Base-by-base conservation (phyloP, 2,888 invertebrate genomes). In the Erannis defoliaria region DNA sequence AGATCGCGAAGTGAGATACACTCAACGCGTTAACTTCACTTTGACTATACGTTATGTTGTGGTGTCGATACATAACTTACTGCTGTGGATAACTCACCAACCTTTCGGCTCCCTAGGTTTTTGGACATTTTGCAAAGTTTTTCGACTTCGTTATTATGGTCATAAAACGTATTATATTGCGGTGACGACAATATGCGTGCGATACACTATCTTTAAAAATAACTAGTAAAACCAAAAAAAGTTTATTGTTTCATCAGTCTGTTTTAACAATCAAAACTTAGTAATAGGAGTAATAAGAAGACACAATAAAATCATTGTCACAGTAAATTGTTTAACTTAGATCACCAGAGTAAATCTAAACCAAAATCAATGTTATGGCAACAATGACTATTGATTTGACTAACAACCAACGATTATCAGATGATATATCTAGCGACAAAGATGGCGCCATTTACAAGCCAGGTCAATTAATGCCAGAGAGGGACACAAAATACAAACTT, bases 391-490 rank as follows among this genome's bases (percentile, higher is more conserved):
- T 85, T 86, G 86, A 89, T 88, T 87, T 83, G 79, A 81, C 78
- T 77, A 84, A 85, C 83, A 82, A 82, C 81, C 64, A 80, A 72
- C 64, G 72, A 81, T 81, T 83, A 88, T 86, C 83, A 84, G 84
- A 85, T 81, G 86, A 89, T 87, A 80, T 85, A 87, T 86, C 85
- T 80, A 84, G 81, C 83, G 86, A 89, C 90, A 89, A 82, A 84
- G 80, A 84, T 82, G 88, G 89, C 89, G 89, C 89, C 88, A 82
- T 89, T 88, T 82, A 88, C 85, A 85, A 85, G 84, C 68, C 67
- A 85, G 86, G 88, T 87, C 86, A 90, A 92, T 92, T 91, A 92
- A 90, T 86, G 86, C 78, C 48, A 78, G 76, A 90, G 42, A 70
- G 81, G 78, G 84, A 88, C 35, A 64, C 64, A 23, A 66, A 12